These are phyloP conservation scores for Dromiciops gliroides DNA, from an alignment of 2,113 vertebrate genomes.

Conservation along the genomic window DNA sequence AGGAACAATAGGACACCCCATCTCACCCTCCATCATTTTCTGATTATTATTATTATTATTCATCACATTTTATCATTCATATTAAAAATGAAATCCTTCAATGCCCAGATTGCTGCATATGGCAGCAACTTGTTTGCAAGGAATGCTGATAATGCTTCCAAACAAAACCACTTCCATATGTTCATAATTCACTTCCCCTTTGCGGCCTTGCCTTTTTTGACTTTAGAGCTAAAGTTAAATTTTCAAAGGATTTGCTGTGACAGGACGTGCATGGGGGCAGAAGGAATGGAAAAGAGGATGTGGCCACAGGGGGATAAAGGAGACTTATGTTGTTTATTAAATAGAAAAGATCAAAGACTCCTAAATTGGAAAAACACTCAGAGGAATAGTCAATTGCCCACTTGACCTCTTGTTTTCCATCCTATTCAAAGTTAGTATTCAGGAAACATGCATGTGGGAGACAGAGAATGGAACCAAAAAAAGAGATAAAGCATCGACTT, in stretches of 20 bases:
- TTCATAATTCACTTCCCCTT: conserved; percentile 59
- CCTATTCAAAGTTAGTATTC: neutral
- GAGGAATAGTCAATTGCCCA: neutral
- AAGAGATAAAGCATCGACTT: neutral
- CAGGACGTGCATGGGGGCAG: conserved; percentile 55
- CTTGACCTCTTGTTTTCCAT: neutral
- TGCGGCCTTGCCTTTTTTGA: conserved; percentile 63
- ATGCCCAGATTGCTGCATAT: conserved; percentile 31
- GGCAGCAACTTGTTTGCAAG: conserved; percentile 75
- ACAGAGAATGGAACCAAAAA: neutral
- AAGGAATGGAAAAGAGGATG: conserved; percentile 9
- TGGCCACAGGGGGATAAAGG: neutral
- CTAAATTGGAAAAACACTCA: neutral
- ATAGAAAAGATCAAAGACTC: conserved; percentile 1
- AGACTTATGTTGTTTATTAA: neutral
- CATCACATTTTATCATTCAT: conserved; percentile 34
- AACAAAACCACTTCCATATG: conserved; percentile 72
- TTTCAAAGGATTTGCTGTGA: conserved; percentile 49
- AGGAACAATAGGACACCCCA: neutral
- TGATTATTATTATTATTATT: neutral
- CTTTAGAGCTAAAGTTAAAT: conserved; percentile 66
- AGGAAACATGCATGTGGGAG: neutral
- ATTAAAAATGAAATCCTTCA: conserved; percentile 22
- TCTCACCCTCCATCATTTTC: neutral
- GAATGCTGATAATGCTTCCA: conserved; percentile 67